Conservation (phyloP, 1,140 invertebrate genomes). For the Rhynchophorus ferrugineus region DNA sequence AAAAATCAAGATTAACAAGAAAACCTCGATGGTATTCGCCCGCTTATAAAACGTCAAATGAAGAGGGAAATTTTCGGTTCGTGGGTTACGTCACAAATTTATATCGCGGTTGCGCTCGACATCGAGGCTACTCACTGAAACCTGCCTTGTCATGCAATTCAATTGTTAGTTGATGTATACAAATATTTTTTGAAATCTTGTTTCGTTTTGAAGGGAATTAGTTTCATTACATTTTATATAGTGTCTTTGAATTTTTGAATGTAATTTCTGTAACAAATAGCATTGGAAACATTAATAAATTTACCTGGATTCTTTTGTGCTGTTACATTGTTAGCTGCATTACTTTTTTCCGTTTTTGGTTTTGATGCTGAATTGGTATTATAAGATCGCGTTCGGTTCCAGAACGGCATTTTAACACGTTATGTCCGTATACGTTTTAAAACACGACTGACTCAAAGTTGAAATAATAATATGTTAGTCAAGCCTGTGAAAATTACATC, state of each 20-base stretch:
- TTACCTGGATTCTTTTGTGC: not conserved
- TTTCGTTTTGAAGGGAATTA: too few species aligned
- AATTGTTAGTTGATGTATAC: not conserved
- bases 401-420: constrained; percentile 15
- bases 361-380: constrained; percentile 5
- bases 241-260: too few species aligned
- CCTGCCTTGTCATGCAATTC: not conserved
- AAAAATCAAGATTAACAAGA: not conserved
- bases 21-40: not conserved
- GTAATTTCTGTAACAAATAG: too few species aligned
- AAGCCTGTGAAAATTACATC: not conserved
- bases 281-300: not conserved
- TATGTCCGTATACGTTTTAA: not conserved
- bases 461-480: not conserved
- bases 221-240: too few species aligned
- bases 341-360: not conserved
- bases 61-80: not conserved
- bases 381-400: constrained; percentile 13
- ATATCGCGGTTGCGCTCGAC: not conserved
- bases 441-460: too few species aligned
- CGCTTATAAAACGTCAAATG: constrained; percentile 1
- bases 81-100: not conserved
- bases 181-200: too few species aligned
- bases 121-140: not conserved
- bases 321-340: not conserved